Conservation (phyloP, 2,888 invertebrate species). For the Drosophila algonquin region DNA sequence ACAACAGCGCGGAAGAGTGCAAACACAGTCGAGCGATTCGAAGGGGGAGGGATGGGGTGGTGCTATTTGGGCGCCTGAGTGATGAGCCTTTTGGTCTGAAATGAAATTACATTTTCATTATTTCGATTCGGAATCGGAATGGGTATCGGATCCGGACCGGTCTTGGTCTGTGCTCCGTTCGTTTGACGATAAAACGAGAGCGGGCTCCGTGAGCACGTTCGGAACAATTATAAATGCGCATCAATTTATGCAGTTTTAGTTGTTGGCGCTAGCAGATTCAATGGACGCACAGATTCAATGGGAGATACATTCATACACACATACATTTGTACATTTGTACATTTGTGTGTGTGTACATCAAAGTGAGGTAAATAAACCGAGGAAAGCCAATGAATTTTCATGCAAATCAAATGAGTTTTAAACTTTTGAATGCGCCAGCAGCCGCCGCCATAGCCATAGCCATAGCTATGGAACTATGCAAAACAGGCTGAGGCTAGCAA, state of each 20-base stretch:
- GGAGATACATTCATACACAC: background rate
- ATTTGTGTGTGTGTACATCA: slow-evolving; percentile 29
- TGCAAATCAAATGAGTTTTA: slow-evolving; percentile 79
- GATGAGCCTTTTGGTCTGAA: slow-evolving; percentile 50
- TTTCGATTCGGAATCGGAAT: slow-evolving; percentile 45
- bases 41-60: slow-evolving; percentile 1
- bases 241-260: slow-evolving; percentile 60
- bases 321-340: no score
- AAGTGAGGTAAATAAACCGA: slow-evolving; percentile 40
- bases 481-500: slow-evolving; percentile 36
- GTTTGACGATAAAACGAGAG: slow-evolving; percentile 25
- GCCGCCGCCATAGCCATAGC: slow-evolving; percentile 34
- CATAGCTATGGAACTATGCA: slow-evolving; percentile 31
- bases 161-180: slow-evolving; percentile 17
- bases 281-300: slow-evolving; percentile 23
- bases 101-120: slow-evolving; percentile 79
- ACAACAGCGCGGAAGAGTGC: slow-evolving; percentile 46
- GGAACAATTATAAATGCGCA: slow-evolving; percentile 76
- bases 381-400: slow-evolving; percentile 64
- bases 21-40: slow-evolving; percentile 2
- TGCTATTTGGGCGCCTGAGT: slow-evolving; percentile 46
- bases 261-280: slow-evolving; percentile 34
- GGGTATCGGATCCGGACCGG: background rate
- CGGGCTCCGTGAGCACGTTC: slow-evolving; percentile 33
- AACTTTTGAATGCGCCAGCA: slow-evolving; percentile 60